phyloP scores from a whole-genome alignment of 1,140 invertebrate species.

The Gyrodactylus bullatarudis region DNA sequence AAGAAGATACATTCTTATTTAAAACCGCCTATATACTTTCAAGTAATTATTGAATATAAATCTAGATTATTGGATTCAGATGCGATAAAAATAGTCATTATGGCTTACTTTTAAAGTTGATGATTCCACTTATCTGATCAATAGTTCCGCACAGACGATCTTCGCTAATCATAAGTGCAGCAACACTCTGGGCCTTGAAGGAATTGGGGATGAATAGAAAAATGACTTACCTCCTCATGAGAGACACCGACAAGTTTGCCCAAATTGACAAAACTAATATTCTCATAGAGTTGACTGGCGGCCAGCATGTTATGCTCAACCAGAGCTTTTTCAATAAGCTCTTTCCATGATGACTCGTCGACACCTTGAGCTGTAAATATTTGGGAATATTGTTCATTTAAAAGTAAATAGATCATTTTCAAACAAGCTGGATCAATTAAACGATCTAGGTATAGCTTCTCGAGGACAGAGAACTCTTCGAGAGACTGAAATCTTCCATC shows the following conservation, averaged over 20 bases:
- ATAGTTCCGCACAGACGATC: background rate
- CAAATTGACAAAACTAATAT: background rate
- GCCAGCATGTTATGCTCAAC: background rate
- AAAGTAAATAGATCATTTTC: background rate
- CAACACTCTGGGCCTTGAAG: background rate
- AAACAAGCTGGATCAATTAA: background rate
- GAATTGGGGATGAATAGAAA: background rate
- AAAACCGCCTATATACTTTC: too few relatives aligned
- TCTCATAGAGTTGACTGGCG: background rate
- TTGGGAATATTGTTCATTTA: background rate
- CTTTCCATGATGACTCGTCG: background rate
- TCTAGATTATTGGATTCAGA: too few relatives aligned
- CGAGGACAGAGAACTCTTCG: background rate
- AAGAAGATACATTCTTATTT: too few relatives aligned
- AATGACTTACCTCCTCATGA: background rate
- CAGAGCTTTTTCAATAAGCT: background rate
- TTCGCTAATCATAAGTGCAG: background rate
- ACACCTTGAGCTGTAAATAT: background rate
- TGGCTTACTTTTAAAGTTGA: background rate
- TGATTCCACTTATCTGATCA: background rate
- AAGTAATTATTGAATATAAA: too few relatives aligned
- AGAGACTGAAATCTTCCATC: background rate
- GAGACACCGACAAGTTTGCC: background rate
- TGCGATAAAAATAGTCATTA: too few relatives aligned
- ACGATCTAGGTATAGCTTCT: background rate